phyloP scores from a whole-genome alignment of 2,797 vertebrate genomes.

The Cichlasoma orientale region DNA sequence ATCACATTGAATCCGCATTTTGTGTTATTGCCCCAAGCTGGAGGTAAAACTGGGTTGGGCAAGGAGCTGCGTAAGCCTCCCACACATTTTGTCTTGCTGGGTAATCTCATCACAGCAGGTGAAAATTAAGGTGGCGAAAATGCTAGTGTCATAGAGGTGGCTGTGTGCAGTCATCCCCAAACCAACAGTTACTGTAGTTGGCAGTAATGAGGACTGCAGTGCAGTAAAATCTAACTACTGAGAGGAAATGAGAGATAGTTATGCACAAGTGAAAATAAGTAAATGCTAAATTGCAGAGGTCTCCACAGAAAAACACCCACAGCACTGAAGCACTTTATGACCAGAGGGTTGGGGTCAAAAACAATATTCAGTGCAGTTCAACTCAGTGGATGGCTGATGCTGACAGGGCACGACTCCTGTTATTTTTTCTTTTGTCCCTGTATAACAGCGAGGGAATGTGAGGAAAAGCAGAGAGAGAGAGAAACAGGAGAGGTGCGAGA shows the following conservation, averaged over 20 bases:
- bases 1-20: background rate
- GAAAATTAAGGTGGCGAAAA: constrained; percentile 15
- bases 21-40: background rate
- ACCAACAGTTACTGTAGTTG: background rate
- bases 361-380: constrained; percentile 24
- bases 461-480: constrained; percentile 16
- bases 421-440: constrained; percentile 46
- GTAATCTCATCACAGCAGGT: constrained; percentile 13
- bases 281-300: background rate
- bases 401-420: constrained; percentile 43
- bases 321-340: constrained; percentile 9
- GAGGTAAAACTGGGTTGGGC: background rate
- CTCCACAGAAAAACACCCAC: background rate
- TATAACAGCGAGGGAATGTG: constrained; percentile 24
- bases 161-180: background rate
- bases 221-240: background rate
- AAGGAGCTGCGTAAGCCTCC: background rate
- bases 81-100: constrained; percentile 5
- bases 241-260: background rate
- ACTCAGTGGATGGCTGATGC: constrained; percentile 39
- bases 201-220: background rate
- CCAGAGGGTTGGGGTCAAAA: constrained; percentile 15
- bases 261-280: background rate
- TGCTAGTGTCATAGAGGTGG: constrained; percentile 12
- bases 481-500: constrained; percentile 18